Evolutionary conservation across 2,888 invertebrate species (phyloP).

Genomic region (Saturnia japonica): DNA sequence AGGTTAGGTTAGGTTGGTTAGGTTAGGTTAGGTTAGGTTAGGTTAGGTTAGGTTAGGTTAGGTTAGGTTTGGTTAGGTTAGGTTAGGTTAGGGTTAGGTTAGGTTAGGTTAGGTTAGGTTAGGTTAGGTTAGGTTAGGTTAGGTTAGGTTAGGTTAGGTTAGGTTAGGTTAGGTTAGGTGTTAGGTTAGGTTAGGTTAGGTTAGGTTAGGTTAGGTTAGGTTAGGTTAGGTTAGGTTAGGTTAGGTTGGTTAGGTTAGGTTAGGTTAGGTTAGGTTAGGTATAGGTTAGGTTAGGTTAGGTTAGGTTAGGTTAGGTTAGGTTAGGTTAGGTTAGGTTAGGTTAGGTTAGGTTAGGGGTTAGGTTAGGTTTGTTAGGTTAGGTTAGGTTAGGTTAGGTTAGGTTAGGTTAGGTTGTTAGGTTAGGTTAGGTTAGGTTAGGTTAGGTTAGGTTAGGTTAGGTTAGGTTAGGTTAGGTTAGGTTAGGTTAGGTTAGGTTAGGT

Average conservation of each 20-base stretch:
- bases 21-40: too few species aligned
- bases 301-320: slow-evolving; percentile 33
- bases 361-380: not conserved
- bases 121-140: slow-evolving; percentile 33
- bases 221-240: slow-evolving; percentile 33
- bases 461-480: too few species aligned
- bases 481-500: slow-evolving; percentile 2
- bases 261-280: too few species aligned
- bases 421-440: too few species aligned
- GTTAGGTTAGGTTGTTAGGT: too few species aligned
- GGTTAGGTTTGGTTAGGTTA: slow-evolving; percentile 33
- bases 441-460: too few species aligned
- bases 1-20: too few species aligned
- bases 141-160: slow-evolving; percentile 32
- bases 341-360: slow-evolving; percentile 26
- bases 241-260: slow-evolving; percentile 26
- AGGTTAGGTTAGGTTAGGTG: too few species aligned
- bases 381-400: too few species aligned
- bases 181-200: too few species aligned
- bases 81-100: slow-evolving; percentile 24
- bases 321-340: slow-evolving; percentile 33
- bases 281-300: slow-evolving; percentile 31
- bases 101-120: slow-evolving; percentile 32
- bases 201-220: slow-evolving; percentile 21
- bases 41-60: slow-evolving; percentile 32